Evolutionary conservation across 2,888 invertebrate genomes (phyloP), one percentile per base, ranked within the genome.

Genomic region (Parthenolecanium corni): DNA sequence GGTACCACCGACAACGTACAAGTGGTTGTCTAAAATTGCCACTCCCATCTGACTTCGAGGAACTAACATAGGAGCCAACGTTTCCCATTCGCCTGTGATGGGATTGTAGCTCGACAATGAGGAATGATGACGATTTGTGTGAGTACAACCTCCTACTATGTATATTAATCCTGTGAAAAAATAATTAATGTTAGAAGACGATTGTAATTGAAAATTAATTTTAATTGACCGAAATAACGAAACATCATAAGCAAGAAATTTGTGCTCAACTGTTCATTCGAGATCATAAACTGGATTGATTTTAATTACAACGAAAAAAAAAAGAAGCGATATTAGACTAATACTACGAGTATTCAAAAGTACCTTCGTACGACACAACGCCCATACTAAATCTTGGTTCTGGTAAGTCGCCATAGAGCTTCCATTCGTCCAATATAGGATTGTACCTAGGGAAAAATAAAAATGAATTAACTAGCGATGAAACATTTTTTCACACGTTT

Each of bases 311-410:
- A n/a, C n/a, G n/a, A n/a, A n/a, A n/a, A n/a, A n/a, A n/a, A n/a
- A n/a, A n/a, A n/a, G n/a, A n/a, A n/a, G n/a, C n/a, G n/a, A 31
- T 31, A 31, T 31, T 31, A 4, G 31, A 31, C 9, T 36, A 25
- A 42, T 53, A 38, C 42, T 31, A 31, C 31, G 4, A 9, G 31
- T 6, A 31, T 31, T 31, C 31, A 31, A 31, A 31, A 31, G 67
- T 73, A 85, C 86, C 88, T 77, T 85, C 83, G 71, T 83, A 83
- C 67, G 86, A 84, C 24, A 90, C 86, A 25, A 90, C 86, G 9
- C 92, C 93, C 92, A 93, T 92, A 69, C 90, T 90, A 72, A 90
- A 92, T 65, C 90, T 79, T 0, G 89, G 87, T 69, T 88, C 86
- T 0, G 87, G 87, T 77, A 93, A 81, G 70, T 83, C 81, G 0